Evolutionary conservation across 2,113 vertebrate genomes (phyloP).

Genomic region (Callipepla squamata): DNA sequence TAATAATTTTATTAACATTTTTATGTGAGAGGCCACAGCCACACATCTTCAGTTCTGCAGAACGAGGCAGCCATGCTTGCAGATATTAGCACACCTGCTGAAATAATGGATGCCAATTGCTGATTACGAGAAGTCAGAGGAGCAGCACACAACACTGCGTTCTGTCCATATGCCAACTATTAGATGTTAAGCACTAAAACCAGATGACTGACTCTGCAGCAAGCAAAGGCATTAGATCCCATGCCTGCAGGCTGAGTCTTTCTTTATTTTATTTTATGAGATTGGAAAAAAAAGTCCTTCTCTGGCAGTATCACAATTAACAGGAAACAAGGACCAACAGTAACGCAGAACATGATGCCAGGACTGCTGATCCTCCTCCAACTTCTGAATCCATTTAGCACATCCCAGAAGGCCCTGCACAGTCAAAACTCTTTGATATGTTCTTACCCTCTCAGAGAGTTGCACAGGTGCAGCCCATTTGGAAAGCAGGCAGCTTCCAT

Average conservation of each 20-base stretch:
- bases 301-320: conserved; percentile 23
- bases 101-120: neutral
- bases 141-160: rapidly evolving
- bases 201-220: neutral
- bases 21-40: neutral
- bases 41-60: neutral
- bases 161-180: conserved; percentile 28
- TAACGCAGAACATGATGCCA: neutral
- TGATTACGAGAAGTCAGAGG: neutral
- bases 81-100: conserved; percentile 27
- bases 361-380: conserved; percentile 34
- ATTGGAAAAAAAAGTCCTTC: neutral
- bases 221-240: conserved; percentile 31
- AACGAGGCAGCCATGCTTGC: neutral
- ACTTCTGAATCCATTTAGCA: conserved; percentile 10
- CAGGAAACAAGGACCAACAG: conserved; percentile 37
- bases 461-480: conserved; percentile 63
- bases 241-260: conserved; percentile 16
- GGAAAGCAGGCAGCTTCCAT: conserved; percentile 29
- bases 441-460: conserved; percentile 6
- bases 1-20: neutral
- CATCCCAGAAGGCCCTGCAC: neutral
- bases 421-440: conserved; percentile 36
- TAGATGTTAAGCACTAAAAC: conserved; percentile 33
- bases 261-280: neutral